Conservation (phyloP, 2,888 invertebrate species). For the Octonoba sinensis region DNA sequence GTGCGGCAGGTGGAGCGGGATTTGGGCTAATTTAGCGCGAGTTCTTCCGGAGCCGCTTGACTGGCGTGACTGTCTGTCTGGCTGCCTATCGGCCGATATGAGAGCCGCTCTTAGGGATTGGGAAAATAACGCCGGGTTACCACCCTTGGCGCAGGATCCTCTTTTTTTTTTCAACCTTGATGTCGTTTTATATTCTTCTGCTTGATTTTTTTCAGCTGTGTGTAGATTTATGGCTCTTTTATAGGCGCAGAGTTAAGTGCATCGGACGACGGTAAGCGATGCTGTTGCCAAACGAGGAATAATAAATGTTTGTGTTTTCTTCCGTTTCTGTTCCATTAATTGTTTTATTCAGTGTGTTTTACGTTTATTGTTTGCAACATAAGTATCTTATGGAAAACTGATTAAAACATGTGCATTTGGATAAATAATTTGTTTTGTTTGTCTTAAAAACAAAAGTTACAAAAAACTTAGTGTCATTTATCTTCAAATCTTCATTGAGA, state of each 20-base stretch:
- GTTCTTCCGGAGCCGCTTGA: conserved; percentile 65
- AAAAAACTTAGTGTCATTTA: too few species aligned
- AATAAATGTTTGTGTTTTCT: conserved; percentile 15
- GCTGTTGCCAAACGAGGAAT: conserved; percentile 39
- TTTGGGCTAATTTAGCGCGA: conserved; percentile 65
- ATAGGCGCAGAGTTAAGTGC: conserved; percentile 62
- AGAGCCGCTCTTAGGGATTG: conserved; percentile 63
- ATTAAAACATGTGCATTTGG: too few species aligned
- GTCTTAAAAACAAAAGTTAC: too few species aligned
- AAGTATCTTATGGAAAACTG: too few species aligned
- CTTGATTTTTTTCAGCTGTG: conserved; percentile 17
- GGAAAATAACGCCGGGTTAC: conserved; percentile 52
- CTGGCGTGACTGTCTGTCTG: conserved; percentile 63
- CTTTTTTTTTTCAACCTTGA: conserved; percentile 2
- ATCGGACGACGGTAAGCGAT: conserved; percentile 51
- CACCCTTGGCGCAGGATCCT: conserved; percentile 31
- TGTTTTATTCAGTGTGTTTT: conserved; percentile 11
- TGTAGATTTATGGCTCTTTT: conserved; percentile 62
- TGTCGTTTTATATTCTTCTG: conserved; percentile 2
- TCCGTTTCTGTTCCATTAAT: conserved; percentile 46
- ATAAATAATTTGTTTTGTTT: too few species aligned
- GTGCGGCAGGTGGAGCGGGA: conserved; percentile 59
- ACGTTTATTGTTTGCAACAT: too few species aligned
- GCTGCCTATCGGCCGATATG: conserved; percentile 62
- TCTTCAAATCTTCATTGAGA: conserved; percentile 24